Evolutionary conservation across 2,797 vertebrate species (phyloP).

Genomic region (Microctenopoma stevenorrisi): DNA sequence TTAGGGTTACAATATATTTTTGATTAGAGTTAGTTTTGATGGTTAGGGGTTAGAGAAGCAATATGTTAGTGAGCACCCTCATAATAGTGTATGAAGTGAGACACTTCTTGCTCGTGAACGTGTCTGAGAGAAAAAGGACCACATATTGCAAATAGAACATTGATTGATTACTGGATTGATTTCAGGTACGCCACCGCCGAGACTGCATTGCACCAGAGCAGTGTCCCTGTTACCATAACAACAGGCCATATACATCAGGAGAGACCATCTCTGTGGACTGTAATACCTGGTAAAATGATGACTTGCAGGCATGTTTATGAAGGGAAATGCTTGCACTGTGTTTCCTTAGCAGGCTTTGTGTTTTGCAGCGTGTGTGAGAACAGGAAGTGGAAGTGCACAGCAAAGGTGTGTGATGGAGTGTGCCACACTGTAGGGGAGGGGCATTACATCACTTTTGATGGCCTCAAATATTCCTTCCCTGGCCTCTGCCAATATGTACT

Average conservation of each 20-base stretch:
- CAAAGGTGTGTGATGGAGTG: conserved; percentile 86
- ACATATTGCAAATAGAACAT: conserved; percentile 1
- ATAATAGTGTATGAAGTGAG: no score
- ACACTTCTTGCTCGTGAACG: no score
- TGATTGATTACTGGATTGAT: conserved; percentile 56
- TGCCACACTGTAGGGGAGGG: conserved; percentile 90
- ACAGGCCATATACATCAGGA: conserved; percentile 87
- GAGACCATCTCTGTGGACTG: conserved; percentile 87
- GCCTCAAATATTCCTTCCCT: conserved; percentile 90
- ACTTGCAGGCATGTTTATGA: not conserved
- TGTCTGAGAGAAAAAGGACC: not conserved
- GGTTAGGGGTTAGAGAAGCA: no score
- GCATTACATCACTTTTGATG: conserved; percentile 95
- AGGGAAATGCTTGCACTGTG: not conserved
- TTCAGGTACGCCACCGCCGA: conserved; percentile 89
- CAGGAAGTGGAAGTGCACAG: conserved; percentile 92
- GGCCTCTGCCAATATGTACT: conserved; percentile 95
- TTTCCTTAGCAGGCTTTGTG: conserved; percentile 2
- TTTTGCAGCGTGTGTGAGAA: conserved; percentile 87
- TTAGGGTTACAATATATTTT: no score
- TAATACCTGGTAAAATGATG: conserved; percentile 91
- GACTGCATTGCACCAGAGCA: conserved; percentile 87
- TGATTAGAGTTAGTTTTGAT: no score
- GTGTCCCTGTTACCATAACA: conserved; percentile 96
- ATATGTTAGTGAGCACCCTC: no score